phyloP scores from a whole-genome alignment of 2,888 invertebrate genomes.

The Crossocerus cetratus region DNA sequence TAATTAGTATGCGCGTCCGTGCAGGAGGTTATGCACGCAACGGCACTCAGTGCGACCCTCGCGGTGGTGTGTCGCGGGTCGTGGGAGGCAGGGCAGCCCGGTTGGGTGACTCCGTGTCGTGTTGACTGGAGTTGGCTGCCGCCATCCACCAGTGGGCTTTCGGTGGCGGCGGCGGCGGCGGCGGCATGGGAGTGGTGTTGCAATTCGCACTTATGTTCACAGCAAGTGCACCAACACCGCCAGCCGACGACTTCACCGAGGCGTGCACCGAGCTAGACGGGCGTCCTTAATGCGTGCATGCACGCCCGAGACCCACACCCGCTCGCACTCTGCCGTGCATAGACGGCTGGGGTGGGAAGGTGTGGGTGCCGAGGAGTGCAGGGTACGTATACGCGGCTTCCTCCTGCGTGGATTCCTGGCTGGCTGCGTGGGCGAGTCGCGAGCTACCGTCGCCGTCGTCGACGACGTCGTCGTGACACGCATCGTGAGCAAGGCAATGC shows the following conservation, averaged over 20 bases:
- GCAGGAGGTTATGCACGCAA: constrained; percentile 71
- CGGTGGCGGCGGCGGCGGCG: constrained; percentile 78
- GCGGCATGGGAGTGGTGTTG: constrained; percentile 81
- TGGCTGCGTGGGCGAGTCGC: constrained; percentile 43
- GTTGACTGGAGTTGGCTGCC: constrained; percentile 7
- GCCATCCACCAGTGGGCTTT: constrained; percentile 45
- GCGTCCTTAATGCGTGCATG: constrained; percentile 56
- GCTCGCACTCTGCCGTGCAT: too few species aligned
- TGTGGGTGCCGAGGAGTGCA: not conserved
- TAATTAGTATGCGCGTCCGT: constrained; percentile 76
- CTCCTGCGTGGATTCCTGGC: constrained; percentile 18
- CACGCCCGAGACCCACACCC: constrained; percentile 15
- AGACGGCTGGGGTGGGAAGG: too few species aligned
- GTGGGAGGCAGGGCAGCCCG: constrained; percentile 7
- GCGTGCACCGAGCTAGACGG: constrained; percentile 60
- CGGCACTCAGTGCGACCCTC: constrained; percentile 61
- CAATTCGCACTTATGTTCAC: constrained; percentile 83
- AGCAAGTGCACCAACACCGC: constrained; percentile 79
- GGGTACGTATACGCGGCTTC: not conserved
- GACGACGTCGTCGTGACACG: constrained; percentile 51
- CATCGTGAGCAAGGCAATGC: constrained; percentile 62
- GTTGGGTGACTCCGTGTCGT: constrained; percentile 10
- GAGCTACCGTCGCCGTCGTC: constrained; percentile 19
- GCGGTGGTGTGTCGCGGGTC: constrained; percentile 15
- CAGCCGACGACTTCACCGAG: constrained; percentile 50